A percentile compares a stretch with the other conserved stretches of the same genome.
phyloP scores from a whole-genome alignment of 2,797 vertebrate genomes.

The Australoheros facetus region DNA sequence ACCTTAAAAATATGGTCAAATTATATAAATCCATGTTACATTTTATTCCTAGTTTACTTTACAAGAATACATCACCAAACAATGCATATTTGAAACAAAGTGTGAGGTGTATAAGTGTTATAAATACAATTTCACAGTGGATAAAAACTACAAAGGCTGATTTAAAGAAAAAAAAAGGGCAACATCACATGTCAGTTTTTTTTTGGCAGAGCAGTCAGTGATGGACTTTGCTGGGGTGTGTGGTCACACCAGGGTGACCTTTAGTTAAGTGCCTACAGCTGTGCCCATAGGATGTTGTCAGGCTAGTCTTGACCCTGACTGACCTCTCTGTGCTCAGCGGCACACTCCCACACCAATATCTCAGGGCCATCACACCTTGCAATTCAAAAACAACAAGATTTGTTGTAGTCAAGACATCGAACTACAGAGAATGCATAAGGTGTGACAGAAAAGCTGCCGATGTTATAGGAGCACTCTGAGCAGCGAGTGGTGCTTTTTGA shows the following conservation, averaged over 20 bases:
- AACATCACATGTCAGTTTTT: conserved; percentile 34
- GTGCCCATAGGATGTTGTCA: conserved; percentile 67
- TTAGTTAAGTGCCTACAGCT: conserved; percentile 66
- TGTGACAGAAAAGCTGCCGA: neutral
- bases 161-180: conserved; percentile 13
- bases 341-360: conserved; percentile 52
- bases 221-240: conserved; percentile 54
- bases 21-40: neutral
- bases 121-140: neutral
- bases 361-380: conserved; percentile 54
- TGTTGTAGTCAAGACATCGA: conserved; percentile 31
- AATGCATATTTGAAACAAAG: neutral
- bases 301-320: conserved; percentile 49
- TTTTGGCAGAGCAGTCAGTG: conserved; percentile 22
- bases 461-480: conserved; percentile 6
- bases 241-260: conserved; percentile 61
- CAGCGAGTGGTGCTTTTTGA: conserved; percentile 22
- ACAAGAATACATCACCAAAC: no score
- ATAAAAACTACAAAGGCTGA: neutral
- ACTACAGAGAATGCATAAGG: conserved; percentile 22
- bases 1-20: neutral
- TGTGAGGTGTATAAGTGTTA: neutral
- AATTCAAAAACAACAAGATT: conserved; percentile 36
- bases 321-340: conserved; percentile 50
- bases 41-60: no score